Evolutionary conservation across 2,888 invertebrate genomes (phyloP).

Genomic region (Xylota sylvarum): DNA sequence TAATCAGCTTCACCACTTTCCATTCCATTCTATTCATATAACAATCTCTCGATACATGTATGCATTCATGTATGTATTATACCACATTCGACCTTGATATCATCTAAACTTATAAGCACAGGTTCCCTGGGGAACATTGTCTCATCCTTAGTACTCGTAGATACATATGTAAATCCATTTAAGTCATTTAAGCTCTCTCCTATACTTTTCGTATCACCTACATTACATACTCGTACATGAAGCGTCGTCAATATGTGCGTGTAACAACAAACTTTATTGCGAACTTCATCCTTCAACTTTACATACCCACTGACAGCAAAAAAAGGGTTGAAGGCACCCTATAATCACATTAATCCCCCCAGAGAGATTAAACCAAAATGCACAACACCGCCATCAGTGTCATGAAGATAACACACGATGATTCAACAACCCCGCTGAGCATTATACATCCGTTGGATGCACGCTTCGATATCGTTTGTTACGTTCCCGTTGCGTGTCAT

Average conservation of each 20-base stretch:
- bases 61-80: too few species aligned
- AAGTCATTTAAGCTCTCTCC: background rate
- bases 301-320: background rate
- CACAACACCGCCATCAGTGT: slow-evolving; percentile 10
- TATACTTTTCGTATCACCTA: background rate
- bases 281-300: background rate
- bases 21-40: too few species aligned
- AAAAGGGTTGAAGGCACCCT: slow-evolving; percentile 18
- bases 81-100: background rate
- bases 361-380: slow-evolving; percentile 25
- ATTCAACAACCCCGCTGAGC: background rate
- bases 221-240: background rate
- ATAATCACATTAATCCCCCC: slow-evolving; percentile 15
- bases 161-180: slow-evolving; percentile 12
- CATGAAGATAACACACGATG: slow-evolving; percentile 29
- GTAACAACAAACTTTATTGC: slow-evolving; percentile 5
- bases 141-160: background rate
- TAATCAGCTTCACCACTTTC: background rate
- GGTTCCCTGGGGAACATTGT: background rate
- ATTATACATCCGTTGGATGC: background rate
- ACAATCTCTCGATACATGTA: too few species aligned
- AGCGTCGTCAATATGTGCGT: background rate
- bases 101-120: background rate
- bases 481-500: slow-evolving; percentile 29
- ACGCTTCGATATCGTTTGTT: slow-evolving; percentile 17